These are phyloP conservation scores for Rhimphoctona megacephalus DNA, from an alignment of 2,888 invertebrate species.

Conservation along the genomic window DNA sequence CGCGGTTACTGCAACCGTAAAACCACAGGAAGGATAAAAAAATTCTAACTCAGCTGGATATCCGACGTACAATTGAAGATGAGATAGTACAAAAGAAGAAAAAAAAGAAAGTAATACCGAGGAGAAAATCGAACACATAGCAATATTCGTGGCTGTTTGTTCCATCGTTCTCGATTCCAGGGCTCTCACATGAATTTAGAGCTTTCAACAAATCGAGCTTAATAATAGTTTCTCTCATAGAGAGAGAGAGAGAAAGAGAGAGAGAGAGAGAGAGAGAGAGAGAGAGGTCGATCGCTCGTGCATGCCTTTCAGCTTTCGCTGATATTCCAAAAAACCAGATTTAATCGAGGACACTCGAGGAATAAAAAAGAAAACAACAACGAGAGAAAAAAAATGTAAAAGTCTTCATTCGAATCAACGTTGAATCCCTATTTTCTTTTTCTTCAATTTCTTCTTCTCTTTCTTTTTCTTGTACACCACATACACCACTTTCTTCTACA, in stretches of 20 bases:
- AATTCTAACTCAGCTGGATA: slow-evolving; percentile 33
- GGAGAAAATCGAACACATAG: neutral
- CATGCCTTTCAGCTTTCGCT: slow-evolving; percentile 11
- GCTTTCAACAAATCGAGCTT: slow-evolving; percentile 19
- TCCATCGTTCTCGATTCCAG: slow-evolving; percentile 5
- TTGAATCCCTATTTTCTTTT: slow-evolving; percentile 1
- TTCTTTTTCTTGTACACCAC: neutral
- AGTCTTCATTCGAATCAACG: slow-evolving; percentile 13
- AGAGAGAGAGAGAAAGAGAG: neutral
- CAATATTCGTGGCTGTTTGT: slow-evolving; percentile 18
- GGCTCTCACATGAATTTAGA: slow-evolving; percentile 26
- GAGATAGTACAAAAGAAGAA: neutral
- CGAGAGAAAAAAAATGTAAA: neutral
- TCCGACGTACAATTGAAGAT: slow-evolving; percentile 11
- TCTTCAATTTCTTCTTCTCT: neutral
- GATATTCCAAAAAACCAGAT: slow-evolving; percentile 20
- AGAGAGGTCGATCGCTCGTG: neutral
- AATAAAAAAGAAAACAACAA: slow-evolving; percentile 3
- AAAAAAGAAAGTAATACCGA: slow-evolving; percentile 1
- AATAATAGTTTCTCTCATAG: slow-evolving; percentile 2
- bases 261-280: neutral
- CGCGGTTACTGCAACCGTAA: neutral
- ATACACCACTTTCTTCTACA: no score
- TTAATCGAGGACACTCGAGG: slow-evolving; percentile 5
- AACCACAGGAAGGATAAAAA: slow-evolving; percentile 19